A percentile compares a stretch with the other conserved stretches of the same genome.
Evolutionary conservation across 2,888 invertebrate genomes (phyloP).

Genomic region (Tenthredo livida): DNA sequence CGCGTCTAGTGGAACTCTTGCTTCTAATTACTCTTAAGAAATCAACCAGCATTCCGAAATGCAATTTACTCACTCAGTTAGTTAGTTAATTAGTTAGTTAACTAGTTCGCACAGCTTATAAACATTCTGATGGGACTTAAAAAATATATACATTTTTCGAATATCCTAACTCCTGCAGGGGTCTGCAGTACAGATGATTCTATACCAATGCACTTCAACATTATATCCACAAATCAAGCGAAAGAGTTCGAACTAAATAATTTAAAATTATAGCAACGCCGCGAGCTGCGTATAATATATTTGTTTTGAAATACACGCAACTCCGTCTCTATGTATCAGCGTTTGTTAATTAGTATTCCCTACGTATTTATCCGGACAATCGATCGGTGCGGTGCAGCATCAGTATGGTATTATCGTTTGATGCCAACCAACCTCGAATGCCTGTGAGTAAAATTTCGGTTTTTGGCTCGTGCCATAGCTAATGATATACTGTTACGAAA

Average conservation of each 20-base stretch:
- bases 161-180: not conserved
- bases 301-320: not conserved
- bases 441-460: conserved; percentile 17
- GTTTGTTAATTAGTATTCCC: conserved; percentile 27
- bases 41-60: conserved; percentile 35
- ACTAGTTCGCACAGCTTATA: not conserved
- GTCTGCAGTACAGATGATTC: too few relatives aligned
- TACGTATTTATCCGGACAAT: conserved; percentile 7
- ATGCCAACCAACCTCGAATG: conserved; percentile 21
- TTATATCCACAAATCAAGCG: too few relatives aligned
- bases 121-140: not conserved
- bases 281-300: too few relatives aligned
- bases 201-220: too few relatives aligned
- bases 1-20: conserved; percentile 31
- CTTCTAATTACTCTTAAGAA: conserved; percentile 29
- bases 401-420: not conserved
- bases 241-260: too few relatives aligned
- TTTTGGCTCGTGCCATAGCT: conserved; percentile 14
- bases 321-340: not conserved
- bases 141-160: not conserved
- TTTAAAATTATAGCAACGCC: too few relatives aligned
- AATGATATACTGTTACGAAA: conserved; percentile 23
- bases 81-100: not conserved
- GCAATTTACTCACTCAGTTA: not conserved
- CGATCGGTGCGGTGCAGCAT: conserved; percentile 25